phyloP scores from a whole-genome alignment of 2,888 invertebrate genomes.

The Callimorpha dominula region DNA sequence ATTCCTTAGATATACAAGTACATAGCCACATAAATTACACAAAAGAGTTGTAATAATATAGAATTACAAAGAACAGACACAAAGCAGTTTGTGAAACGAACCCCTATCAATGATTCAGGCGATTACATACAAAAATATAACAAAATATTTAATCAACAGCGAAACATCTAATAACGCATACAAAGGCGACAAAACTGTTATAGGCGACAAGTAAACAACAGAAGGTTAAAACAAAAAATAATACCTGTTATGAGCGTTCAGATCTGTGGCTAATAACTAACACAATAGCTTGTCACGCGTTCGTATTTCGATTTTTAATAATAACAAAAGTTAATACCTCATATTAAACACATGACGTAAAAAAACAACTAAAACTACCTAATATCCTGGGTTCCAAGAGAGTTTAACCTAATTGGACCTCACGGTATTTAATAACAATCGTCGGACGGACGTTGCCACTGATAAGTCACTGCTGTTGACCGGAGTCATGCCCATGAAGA shows the following conservation, averaged over 20 bases:
- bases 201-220: slow-evolving; percentile 12
- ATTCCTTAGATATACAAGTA: neutral
- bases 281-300: too few relatives aligned
- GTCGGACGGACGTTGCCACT: too few relatives aligned
- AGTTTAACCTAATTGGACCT: too few relatives aligned
- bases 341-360: too few relatives aligned
- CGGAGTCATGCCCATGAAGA: too few relatives aligned
- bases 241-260: neutral
- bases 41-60: slow-evolving; percentile 35
- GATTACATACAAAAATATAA: slow-evolving; percentile 30
- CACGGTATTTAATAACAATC: too few relatives aligned
- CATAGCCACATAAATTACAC: slow-evolving; percentile 12
- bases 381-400: too few relatives aligned
- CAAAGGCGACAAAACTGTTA: slow-evolving; percentile 29
- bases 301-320: too few relatives aligned
- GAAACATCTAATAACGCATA: slow-evolving; percentile 34
- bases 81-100: slow-evolving; percentile 21
- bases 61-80: slow-evolving; percentile 30
- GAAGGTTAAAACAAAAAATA: slow-evolving; percentile 7
- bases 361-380: too few relatives aligned
- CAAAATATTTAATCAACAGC: slow-evolving; percentile 45
- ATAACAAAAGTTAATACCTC: too few relatives aligned
- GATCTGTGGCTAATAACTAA: neutral
- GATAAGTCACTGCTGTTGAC: too few relatives aligned
- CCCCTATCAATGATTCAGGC: slow-evolving; percentile 35